Conservation (phyloP, 2,888 invertebrate genomes). For the Trissolcus brochymenae region DNA sequence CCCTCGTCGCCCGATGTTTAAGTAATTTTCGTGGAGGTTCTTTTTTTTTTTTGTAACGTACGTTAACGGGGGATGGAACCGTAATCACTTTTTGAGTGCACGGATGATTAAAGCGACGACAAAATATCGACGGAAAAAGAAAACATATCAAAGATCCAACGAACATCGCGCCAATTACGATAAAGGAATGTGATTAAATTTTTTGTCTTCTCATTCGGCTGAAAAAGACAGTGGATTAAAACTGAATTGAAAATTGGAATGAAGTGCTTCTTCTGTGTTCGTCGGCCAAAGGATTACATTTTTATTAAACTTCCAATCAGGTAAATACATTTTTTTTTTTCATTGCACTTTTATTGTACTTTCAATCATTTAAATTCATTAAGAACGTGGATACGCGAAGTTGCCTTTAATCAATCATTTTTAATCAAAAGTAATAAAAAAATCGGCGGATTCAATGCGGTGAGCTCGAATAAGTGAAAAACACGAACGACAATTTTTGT, state of each 20-base stretch:
- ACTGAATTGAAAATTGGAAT: conserved; percentile 38
- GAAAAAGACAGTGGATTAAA: conserved; percentile 47
- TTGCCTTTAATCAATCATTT: conserved; percentile 42
- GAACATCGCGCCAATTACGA: conserved; percentile 5
- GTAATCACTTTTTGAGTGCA: conserved; percentile 29
- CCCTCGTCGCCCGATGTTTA: conserved; percentile 24
- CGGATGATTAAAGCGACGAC: conserved; percentile 21
- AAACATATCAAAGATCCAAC: conserved; percentile 1
- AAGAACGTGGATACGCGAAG: conserved; percentile 43
- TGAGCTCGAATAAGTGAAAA: not conserved
- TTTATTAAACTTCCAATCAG: conserved; percentile 44
- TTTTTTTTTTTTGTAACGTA: conserved; percentile 10
- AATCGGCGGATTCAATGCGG: conserved; percentile 6
- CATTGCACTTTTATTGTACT: conserved; percentile 29
- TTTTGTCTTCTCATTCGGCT: conserved; percentile 35
- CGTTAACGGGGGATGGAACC: conserved; percentile 7
- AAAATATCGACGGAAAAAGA: conserved; percentile 16
- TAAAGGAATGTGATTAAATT: conserved; percentile 23
- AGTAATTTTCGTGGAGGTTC: conserved; percentile 27
- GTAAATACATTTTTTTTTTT: conserved; percentile 30
- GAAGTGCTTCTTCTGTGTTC: conserved; percentile 27
- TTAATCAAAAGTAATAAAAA: conserved; percentile 30
- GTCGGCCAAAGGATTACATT: conserved; percentile 35
- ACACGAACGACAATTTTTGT: not conserved
- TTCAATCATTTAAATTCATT: conserved; percentile 45